Conservation (phyloP, 1,140 invertebrate species). For the Aphis craccivora region DNA sequence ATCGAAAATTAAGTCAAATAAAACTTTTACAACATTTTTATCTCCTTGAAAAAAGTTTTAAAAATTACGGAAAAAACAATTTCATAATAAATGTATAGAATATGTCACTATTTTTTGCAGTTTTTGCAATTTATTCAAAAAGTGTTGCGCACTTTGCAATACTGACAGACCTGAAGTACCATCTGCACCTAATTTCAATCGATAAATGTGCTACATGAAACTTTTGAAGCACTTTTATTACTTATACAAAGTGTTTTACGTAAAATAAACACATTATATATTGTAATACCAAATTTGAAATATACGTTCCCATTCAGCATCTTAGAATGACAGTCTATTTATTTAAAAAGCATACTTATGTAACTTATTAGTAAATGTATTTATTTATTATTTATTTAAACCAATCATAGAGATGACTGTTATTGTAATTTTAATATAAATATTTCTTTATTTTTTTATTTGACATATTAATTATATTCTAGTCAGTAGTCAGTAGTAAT, state of each 20-base stretch:
- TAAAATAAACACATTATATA: conserved; percentile 18
- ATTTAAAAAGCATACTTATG: neutral
- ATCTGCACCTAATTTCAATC: conserved; percentile 30
- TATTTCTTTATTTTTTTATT: neutral
- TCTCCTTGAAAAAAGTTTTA: neutral
- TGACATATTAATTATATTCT: neutral
- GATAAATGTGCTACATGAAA: neutral
- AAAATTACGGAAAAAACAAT: neutral
- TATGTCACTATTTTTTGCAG: neutral
- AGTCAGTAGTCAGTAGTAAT: neutral
- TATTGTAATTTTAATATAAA: neutral
- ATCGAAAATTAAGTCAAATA: neutral
- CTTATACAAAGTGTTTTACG: neutral
- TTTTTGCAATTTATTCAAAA: conserved; percentile 12
- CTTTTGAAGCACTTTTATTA: neutral
- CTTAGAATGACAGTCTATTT: neutral
- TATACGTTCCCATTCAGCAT: neutral
- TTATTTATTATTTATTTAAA: neutral
- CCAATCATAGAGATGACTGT: neutral
- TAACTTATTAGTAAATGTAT: neutral
- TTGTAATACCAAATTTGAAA: neutral
- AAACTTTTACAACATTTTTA: conserved; percentile 7
- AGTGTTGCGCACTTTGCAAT: neutral
- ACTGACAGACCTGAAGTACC: neutral
- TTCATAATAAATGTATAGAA: neutral